Evolutionary conservation across 1,140 invertebrate species (phyloP).

Genomic region (Leptopilina clavipes): DNA sequence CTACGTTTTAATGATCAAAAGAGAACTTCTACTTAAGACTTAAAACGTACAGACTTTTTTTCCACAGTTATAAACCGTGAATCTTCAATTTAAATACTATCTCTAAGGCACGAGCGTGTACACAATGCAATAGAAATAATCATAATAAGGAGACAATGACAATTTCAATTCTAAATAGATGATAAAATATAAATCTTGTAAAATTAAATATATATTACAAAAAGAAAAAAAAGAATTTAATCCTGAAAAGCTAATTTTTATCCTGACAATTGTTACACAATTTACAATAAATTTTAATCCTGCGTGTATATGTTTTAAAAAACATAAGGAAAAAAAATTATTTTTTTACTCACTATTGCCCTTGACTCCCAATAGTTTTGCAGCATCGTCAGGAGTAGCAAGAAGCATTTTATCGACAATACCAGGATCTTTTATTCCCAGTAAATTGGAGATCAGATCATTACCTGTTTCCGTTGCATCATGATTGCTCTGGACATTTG

Average conservation of each 20-base stretch:
- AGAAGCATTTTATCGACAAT: conserved; percentile 89
- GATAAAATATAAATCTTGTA: conserved; percentile 1
- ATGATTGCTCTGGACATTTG: conserved; percentile 55
- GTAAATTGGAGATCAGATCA: conserved; percentile 90
- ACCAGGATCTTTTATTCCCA: conserved; percentile 90
- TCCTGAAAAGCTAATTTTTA: conserved; percentile 4
- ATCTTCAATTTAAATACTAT: conserved; percentile 39
- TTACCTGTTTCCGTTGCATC: conserved; percentile 77
- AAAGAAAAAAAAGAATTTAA: not conserved
- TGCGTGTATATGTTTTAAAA: not conserved
- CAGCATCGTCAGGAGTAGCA: conserved; percentile 89
- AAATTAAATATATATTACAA: not conserved
- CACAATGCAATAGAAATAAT: conserved; percentile 39
- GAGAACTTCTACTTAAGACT: not conserved
- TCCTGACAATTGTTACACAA: not conserved
- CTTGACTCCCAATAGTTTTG: conserved; percentile 89
- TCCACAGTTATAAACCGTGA: conserved; percentile 35
- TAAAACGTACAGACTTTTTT: conserved; percentile 31
- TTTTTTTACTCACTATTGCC: conserved; percentile 67
- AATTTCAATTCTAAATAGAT: not conserved
- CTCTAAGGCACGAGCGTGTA: conserved; percentile 66
- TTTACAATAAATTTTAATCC: not conserved
- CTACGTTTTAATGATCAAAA: not conserved
- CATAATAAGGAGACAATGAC: not conserved
- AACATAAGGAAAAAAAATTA: not conserved